Evolutionary conservation across 2,113 vertebrate species (phyloP).

Genomic region (Notechis scutatus): DNA sequence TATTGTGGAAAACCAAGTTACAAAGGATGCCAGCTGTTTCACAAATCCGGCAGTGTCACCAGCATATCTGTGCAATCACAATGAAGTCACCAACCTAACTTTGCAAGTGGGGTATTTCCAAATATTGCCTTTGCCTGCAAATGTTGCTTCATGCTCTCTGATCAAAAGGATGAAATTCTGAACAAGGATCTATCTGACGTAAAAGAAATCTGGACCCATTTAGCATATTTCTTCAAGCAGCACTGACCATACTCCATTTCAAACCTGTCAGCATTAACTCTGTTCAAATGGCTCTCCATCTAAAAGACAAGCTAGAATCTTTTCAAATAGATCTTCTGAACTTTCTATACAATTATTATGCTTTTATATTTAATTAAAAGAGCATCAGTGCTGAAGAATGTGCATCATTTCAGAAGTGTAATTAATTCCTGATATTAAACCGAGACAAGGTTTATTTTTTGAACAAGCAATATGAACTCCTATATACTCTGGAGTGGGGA

Average conservation of each 20-base stretch:
- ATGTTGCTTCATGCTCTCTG: not conserved
- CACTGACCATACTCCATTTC: not conserved
- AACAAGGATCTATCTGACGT: not conserved
- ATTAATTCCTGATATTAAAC: not conserved
- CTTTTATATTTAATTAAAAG: not conserved
- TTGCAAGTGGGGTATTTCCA: not conserved
- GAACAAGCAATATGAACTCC: not conserved
- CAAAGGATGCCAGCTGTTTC: not conserved
- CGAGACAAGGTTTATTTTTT: not conserved
- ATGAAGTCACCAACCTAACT: not conserved
- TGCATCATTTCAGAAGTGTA: accelerated
- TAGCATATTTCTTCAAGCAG: not conserved
- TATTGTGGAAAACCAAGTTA: not conserved
- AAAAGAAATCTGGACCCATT: not conserved
- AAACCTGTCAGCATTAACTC: not conserved
- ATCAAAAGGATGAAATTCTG: not conserved
- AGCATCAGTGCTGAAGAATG: accelerated
- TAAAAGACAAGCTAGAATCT: accelerated
- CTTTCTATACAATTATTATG: not conserved
- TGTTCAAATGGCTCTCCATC: not conserved
- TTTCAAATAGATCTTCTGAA: not conserved
- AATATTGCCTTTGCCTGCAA: not conserved
- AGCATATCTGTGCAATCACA: not conserved
- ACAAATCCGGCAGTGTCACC: not conserved
- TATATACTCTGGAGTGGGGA: accelerated